Evolutionary conservation across 2,888 invertebrate genomes (phyloP).

Genomic region (Drosophila eohydei): DNA sequence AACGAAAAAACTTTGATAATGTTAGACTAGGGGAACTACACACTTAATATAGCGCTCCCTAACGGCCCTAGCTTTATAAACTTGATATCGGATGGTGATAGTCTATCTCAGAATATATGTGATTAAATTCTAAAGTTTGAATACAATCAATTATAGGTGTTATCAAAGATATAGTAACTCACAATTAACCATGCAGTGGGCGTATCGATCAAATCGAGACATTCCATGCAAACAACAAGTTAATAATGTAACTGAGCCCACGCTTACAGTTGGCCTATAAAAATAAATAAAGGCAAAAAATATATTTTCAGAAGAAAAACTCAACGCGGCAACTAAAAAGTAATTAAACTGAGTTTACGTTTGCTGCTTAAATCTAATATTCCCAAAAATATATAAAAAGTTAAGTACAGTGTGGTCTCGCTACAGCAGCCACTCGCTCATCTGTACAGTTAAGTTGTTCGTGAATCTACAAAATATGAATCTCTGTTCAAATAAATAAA

Average conservation of each 20-base stretch:
- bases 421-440: neutral
- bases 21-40: neutral
- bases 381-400: neutral
- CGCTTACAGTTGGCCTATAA: neutral
- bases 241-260: neutral
- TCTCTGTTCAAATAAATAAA: neutral
- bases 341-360: conserved; percentile 10
- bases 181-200: no score
- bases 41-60: no score
- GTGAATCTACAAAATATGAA: neutral
- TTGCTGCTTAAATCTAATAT: conserved; percentile 2
- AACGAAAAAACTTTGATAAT: conserved; percentile 2
- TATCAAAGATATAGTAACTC: no score
- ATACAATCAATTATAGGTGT: no score
- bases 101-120: no score
- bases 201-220: no score
- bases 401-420: neutral
- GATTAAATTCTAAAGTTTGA: no score
- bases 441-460: neutral
- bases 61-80: no score
- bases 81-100: no score
- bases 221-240: no score
- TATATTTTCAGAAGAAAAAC: neutral
- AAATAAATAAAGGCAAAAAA: neutral
- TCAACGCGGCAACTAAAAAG: conserved; percentile 14